These are phyloP conservation scores for Eulithis testata DNA, from an alignment of 2,888 invertebrate genomes.

Conservation along the genomic window DNA sequence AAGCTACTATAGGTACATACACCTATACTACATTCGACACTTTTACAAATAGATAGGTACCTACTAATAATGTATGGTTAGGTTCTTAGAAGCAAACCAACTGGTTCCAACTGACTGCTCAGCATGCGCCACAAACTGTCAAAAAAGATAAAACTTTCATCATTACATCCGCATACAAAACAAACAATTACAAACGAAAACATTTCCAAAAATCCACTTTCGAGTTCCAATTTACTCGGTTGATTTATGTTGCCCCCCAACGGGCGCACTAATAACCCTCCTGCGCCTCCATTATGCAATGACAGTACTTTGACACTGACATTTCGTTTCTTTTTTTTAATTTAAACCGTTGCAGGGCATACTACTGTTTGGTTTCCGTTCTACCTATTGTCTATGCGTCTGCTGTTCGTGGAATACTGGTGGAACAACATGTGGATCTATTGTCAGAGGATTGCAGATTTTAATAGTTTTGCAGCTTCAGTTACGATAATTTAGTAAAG, in stretches of 20 bases:
- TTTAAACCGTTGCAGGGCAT: constrained; percentile 41
- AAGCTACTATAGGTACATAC: too few relatives aligned
- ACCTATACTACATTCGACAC: too few relatives aligned
- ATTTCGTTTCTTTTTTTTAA: constrained; percentile 39
- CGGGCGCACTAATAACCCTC: constrained; percentile 46
- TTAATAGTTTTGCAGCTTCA: constrained; percentile 39
- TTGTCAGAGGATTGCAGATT: constrained; percentile 34
- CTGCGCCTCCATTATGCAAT: constrained; percentile 47
- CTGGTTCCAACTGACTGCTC: constrained; percentile 3
- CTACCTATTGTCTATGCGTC: constrained; percentile 46
- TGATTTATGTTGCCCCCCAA: constrained; percentile 59
- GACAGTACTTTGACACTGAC: constrained; percentile 40
- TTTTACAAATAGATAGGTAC: too few relatives aligned
- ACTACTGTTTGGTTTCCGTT: constrained; percentile 68
- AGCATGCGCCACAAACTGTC: constrained; percentile 24
- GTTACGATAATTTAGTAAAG: constrained; percentile 16
- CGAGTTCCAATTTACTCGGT: constrained; percentile 43
- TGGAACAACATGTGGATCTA: constrained; percentile 44
- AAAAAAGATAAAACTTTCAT: constrained; percentile 41
- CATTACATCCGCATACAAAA: constrained; percentile 41
- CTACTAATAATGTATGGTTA: not conserved
- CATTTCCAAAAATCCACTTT: constrained; percentile 47
- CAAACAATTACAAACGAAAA: constrained; percentile 46
- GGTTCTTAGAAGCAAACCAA: not conserved
- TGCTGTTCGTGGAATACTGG: constrained; percentile 59